Base-by-base conservation (phyloP, 2,888 invertebrate species). In the Gasteruption jaculator region DNA sequence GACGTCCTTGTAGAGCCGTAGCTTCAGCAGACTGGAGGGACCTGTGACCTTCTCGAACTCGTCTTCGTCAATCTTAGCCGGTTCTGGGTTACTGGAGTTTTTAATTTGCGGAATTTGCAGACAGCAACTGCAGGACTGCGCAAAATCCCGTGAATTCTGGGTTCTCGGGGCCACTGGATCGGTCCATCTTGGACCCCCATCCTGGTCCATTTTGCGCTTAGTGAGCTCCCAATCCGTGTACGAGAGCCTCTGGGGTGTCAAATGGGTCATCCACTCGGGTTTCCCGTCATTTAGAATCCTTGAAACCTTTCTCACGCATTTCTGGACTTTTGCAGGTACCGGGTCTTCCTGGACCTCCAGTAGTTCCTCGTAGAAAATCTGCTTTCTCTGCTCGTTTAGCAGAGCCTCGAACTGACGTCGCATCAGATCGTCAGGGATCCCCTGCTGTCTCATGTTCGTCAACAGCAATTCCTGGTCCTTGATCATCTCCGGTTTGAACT, bases 231-330 rank as follows among this genome's bases (percentile, higher is more conserved):
- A 24, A 20, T 45, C 47, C 12, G 45, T 29, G 25, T 61, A 60
- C 12, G 63, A 51, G 15, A 60, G 46, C 7, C 58, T 50, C 1
- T 60, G 49, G 2, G 65, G 65, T 1, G 65, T 64, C 5, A 65
- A 50, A 11, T 58, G 60, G 10, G 50, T n/a, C 65, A 65, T 65
- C 64, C 64, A 65, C 14, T 65, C 61, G 1, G 65, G 64, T 29
- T 63, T 63, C n/a, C 56, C 59, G 15, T 61, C 57, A 6, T 46
- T 44, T 4, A 38, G 29, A 3, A 45, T 38, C 8, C 30, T 42
- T 6, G 42, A 32, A 6, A 30, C 45, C 19, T 18, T 48, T 15
- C 31, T 50, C 4, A n/a, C 16, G 0, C 38, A 15, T 15, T 18
- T 40, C 10, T 31, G 36, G 1, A 2, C 21, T 5, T 38, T 41